Evolutionary conservation across 2,113 vertebrate species (phyloP).

Genomic region (Bos taurus): DNA sequence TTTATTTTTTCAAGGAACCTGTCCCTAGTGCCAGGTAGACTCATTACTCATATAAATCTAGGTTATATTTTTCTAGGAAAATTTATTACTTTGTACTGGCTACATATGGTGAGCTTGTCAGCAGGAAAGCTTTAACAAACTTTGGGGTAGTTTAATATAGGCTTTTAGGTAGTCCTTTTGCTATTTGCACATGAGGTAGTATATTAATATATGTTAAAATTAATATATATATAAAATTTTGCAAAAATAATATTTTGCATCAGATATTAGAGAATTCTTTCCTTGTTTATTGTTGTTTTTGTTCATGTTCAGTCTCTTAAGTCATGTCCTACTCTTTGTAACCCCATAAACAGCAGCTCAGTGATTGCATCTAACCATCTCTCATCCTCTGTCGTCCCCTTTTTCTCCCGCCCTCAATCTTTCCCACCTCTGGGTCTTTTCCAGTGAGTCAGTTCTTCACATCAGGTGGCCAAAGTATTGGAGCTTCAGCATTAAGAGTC

Average conservation of each 20-base stretch:
- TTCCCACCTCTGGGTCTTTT: neutral
- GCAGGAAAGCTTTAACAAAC: slow-evolving; percentile 55
- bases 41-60: slow-evolving; percentile 71
- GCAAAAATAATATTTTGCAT: neutral
- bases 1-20: slow-evolving; percentile 47
- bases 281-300: neutral
- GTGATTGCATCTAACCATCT: neutral
- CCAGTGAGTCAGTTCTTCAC: neutral
- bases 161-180: slow-evolving; percentile 19
- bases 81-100: slow-evolving; percentile 69
- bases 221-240: neutral
- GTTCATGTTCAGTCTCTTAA: neutral
- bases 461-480: neutral
- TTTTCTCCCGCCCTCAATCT: neutral
- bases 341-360: neutral
- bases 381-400: neutral
- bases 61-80: slow-evolving; percentile 69
- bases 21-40: slow-evolving; percentile 62
- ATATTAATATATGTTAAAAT: slow-evolving; percentile 29
- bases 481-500: neutral
- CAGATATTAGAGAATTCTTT: neutral
- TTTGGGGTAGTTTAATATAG: slow-evolving; percentile 29
- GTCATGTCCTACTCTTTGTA: neutral
- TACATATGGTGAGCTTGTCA: slow-evolving; percentile 65
- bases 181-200: slow-evolving; percentile 23